Evolutionary conservation across 2,888 invertebrate species (phyloP).

Genomic region (Amiota mariae): DNA sequence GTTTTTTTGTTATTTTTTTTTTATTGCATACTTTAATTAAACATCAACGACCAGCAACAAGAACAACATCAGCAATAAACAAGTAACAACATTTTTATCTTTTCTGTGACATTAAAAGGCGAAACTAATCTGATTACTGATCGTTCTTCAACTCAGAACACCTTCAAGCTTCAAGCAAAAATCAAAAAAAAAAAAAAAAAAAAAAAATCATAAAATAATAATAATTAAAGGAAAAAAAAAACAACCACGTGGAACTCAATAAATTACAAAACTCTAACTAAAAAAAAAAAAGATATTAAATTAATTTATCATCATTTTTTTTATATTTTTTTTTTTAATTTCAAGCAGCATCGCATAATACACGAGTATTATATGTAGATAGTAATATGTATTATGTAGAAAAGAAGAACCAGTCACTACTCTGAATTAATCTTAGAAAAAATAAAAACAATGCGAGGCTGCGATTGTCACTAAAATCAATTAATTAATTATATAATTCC

Average conservation of each 20-base stretch:
- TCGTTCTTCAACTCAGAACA: neutral
- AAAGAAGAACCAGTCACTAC: conserved; percentile 13
- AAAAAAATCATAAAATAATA: no score
- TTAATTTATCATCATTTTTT: conserved; percentile 50
- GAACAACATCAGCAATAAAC: no score
- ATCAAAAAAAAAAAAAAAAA: no score
- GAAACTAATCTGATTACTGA: neutral
- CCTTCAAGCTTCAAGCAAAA: no score
- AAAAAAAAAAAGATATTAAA: conserved; percentile 30
- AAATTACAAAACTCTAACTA: neutral
- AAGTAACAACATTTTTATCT: no score
- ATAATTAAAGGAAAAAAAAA: neutral
- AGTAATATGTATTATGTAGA: neutral
- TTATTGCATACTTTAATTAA: no score
- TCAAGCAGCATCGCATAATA: neutral
- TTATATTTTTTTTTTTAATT: conserved; percentile 34
- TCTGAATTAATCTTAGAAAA: neutral
- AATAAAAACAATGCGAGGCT: neutral
- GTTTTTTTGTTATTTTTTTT: no score
- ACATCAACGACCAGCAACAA: no score
- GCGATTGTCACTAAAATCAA: conserved; percentile 11
- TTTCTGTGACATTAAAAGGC: neutral
- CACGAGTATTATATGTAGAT: no score
- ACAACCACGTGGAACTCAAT: neutral
- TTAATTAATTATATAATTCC: conserved; percentile 26